phyloP scores from a whole-genome alignment of 2,113 vertebrate genomes.

The Ictalurus furcatus region DNA sequence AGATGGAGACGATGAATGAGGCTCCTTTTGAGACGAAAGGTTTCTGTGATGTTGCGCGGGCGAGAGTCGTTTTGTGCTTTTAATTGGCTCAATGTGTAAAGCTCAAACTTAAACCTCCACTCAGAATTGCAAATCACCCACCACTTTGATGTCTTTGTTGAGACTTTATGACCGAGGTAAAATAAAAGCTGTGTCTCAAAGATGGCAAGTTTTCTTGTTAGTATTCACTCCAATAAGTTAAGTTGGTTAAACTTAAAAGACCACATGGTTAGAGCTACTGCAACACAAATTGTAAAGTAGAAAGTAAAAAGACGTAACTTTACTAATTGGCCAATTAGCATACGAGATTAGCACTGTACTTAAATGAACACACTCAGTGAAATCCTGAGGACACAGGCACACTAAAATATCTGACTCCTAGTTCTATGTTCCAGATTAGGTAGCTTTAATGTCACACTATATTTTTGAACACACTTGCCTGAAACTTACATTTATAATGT shows the following conservation, averaged over 20 bases:
- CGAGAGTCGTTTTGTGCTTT: constrained; percentile 3
- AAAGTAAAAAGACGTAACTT: not conserved
- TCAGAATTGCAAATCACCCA: constrained; percentile 20
- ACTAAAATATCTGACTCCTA: not conserved
- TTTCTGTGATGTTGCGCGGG: constrained; percentile 22
- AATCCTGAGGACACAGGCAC: not conserved
- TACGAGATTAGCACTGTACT: not conserved
- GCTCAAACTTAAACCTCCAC: constrained; percentile 19
- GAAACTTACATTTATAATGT: not conserved
- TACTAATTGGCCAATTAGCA: not conserved
- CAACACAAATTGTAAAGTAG: not conserved
- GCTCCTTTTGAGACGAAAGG: constrained; percentile 13
- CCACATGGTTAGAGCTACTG: too few species aligned
- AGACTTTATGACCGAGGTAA: constrained; percentile 9
- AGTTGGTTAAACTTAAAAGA: not conserved
- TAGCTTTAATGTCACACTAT: not conserved
- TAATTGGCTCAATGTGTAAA: constrained; percentile 25
- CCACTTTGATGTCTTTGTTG: constrained; percentile 18
- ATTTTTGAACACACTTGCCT: not conserved
- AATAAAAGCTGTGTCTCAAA: constrained; percentile 33
- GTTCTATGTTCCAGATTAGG: not conserved
- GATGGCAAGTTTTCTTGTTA: not conserved
- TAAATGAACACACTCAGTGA: not conserved
- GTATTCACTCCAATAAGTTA: not conserved
- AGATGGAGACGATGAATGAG: constrained; percentile 22